Conservation (phyloP, 2,113 vertebrate genomes). For the Rhinolophus sinicus region DNA sequence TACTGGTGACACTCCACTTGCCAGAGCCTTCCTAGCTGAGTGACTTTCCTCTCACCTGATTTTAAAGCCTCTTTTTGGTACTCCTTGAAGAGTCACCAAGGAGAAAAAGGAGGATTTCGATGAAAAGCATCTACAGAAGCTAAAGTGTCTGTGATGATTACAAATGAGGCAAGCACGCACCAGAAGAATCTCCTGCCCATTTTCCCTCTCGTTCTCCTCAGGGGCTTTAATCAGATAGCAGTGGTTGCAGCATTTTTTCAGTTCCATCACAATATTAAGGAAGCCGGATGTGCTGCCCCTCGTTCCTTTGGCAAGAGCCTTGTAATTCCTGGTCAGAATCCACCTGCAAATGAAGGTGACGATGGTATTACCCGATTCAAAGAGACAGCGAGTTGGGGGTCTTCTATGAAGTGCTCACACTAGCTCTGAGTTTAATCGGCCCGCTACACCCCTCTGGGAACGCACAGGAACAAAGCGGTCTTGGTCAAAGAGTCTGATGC, state of each 20-base stretch:
- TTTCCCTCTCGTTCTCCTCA: conserved; percentile 91
- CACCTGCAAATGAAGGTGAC: conserved; percentile 87
- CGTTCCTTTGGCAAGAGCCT: conserved; percentile 94
- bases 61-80: neutral
- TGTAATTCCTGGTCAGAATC: conserved; percentile 99
- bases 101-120: neutral
- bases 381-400: neutral
- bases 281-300: conserved; percentile 97
- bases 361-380: neutral
- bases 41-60: neutral
- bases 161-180: conserved; percentile 67
- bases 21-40: neutral
- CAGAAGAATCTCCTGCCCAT: conserved; percentile 90
- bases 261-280: conserved; percentile 98
- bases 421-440: neutral
- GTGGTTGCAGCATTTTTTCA: conserved; percentile 99
- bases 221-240: conserved; percentile 95
- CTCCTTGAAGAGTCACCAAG: no score
- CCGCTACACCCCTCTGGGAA: neutral
- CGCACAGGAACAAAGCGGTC: neutral
- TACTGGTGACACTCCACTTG: neutral
- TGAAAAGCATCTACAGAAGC: neutral
- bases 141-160: neutral
- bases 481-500: neutral
- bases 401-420: neutral